phyloP scores from a whole-genome alignment of 2,888 invertebrate genomes.

The Eupithecia dodoneata region DNA sequence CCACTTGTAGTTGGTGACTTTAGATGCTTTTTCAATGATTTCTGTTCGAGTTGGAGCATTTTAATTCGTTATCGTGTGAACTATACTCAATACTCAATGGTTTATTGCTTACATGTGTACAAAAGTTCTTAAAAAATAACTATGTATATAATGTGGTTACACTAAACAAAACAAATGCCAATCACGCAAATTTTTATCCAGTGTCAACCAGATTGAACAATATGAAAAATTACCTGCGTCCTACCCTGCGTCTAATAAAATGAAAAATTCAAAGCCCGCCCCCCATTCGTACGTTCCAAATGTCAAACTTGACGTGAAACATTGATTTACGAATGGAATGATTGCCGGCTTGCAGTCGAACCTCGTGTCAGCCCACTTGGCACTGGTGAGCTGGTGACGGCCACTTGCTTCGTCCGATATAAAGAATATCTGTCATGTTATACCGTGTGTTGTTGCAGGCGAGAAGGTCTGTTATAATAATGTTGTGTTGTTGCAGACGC shows the following conservation, averaged over 20 bases:
- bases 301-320: neutral
- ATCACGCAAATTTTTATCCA: too few species aligned
- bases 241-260: too few species aligned
- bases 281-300: neutral
- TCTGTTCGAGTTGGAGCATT: neutral
- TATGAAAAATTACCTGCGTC: too few species aligned
- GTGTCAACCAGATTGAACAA: too few species aligned
- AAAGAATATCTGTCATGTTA: neutral
- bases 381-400: neutral
- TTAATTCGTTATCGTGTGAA: too few species aligned
- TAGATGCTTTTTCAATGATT: neutral
- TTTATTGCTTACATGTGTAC: too few species aligned
- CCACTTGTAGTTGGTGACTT: neutral
- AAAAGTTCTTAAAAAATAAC: too few species aligned
- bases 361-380: neutral
- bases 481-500: constrained; percentile 86
- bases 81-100: too few species aligned
- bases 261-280: too few species aligned
- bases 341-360: neutral
- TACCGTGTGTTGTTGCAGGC: constrained; percentile 81
- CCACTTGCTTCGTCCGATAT: neutral
- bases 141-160: too few species aligned
- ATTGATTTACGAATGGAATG: neutral
- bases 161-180: too few species aligned
- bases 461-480: constrained; percentile 90